Conservation (phyloP, 2,888 invertebrate species). For the Xanthorhoe spadicearia region DNA sequence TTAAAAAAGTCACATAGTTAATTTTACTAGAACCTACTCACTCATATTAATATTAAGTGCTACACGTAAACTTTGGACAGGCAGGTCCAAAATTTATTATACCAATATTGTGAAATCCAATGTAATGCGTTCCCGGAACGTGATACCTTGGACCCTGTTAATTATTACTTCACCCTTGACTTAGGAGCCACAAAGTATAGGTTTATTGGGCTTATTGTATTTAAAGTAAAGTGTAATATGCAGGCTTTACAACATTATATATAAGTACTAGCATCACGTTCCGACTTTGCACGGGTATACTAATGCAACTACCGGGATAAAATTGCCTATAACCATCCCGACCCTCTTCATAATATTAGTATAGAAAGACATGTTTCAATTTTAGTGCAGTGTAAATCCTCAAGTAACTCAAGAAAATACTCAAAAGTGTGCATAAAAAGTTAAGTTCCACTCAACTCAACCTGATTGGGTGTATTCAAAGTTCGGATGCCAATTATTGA, state of each 20-base stretch:
- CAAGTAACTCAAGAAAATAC: background rate
- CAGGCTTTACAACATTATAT: too few relatives aligned
- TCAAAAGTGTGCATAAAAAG: slow-evolving; percentile 24
- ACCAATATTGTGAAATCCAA: slow-evolving; percentile 34
- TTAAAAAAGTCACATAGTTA: background rate
- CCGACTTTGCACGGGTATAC: too few relatives aligned
- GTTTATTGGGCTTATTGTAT: background rate
- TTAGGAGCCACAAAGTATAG: slow-evolving; percentile 22
- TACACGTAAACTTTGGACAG: background rate
- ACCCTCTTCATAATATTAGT: too few relatives aligned
- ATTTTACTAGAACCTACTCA: background rate
- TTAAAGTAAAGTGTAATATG: background rate
- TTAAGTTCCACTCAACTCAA: slow-evolving; percentile 38
- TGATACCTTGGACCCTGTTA: slow-evolving; percentile 40
- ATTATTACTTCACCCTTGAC: slow-evolving; percentile 29
- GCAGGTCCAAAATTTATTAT: slow-evolving; percentile 39
- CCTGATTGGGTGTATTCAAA: slow-evolving; percentile 64
- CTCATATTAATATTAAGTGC: background rate
- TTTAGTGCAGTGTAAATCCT: background rate
- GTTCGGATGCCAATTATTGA: slow-evolving; percentile 73
- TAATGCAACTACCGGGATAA: too few relatives aligned
- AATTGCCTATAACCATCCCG: too few relatives aligned
- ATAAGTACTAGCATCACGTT: too few relatives aligned
- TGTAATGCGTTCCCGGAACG: slow-evolving; percentile 31
- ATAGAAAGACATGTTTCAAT: too few relatives aligned